Base-by-base conservation (phyloP, 2,888 invertebrate species). In the Didymodactylos carnosus region DNA sequence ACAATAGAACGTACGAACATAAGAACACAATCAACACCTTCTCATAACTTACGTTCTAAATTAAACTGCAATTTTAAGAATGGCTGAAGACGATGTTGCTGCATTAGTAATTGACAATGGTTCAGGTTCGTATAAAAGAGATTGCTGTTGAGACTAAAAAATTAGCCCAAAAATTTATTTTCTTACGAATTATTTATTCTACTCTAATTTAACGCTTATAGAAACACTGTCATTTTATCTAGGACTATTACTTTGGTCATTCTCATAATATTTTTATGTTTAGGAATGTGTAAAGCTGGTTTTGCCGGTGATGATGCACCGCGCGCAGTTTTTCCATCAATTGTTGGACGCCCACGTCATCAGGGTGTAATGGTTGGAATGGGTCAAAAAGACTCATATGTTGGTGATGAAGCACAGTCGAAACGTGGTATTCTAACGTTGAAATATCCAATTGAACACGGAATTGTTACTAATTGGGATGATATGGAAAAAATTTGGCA, bases 321-420 rank as follows among this genome's bases (percentile, higher is more conserved):
- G 29, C 71, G 74, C 49, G 74, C 70, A 35, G 74, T 76, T 13
- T 76, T 76, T 70, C 74, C 76, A 49, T 71, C 75, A 0, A 69
- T 76, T 14, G 75, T 76, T 35, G 76, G 76, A 19, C 35, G 76
- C 43, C 75, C 76, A 41, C 49, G 49, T 69, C 72, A 74, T 71
- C 75, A 72, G 19, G 83, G 83, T 79, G 83, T 84, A 75, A 93
- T 92, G 92, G 92, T 93, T 81, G 92, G 92, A 83, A 92, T 93
- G 92, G 92, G 92, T 80, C 92, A 92, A 86, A 93, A 92, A 86
- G 92, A 92, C 86, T 73, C 76, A 27, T 80, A 80, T 69, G 79
- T 80, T 19, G 80, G 80, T 4, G 79, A 79, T 39, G 79, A 79
- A 62, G 80, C 80, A 0, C 80, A 80, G 73, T 75, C 76, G 7